Evolutionary conservation across 2,888 invertebrate species (phyloP).

Genomic region (Acleris holmiana): DNA sequence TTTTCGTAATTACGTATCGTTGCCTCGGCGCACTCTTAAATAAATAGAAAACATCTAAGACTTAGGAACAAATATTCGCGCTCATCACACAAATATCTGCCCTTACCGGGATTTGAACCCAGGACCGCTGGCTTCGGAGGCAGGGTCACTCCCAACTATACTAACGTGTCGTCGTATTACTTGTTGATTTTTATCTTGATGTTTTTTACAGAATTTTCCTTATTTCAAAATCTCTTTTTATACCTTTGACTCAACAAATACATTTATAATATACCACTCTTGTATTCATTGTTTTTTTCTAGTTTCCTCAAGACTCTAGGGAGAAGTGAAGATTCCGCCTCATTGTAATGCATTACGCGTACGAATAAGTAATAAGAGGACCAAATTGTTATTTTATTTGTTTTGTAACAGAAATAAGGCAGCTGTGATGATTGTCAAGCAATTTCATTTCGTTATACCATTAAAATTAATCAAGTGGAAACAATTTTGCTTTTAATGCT

Average conservation of each 20-base stretch:
- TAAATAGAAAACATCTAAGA: too few relatives aligned
- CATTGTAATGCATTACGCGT: conserved; percentile 41
- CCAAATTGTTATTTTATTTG: conserved; percentile 28
- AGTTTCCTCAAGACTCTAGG: conserved; percentile 21
- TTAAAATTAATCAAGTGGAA: neutral
- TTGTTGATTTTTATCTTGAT: too few relatives aligned
- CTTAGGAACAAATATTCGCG: too few relatives aligned
- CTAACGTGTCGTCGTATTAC: too few relatives aligned
- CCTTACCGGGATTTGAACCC: too few relatives aligned
- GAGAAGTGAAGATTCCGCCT: conserved; percentile 26
- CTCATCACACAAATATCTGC: too few relatives aligned
- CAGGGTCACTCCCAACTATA: too few relatives aligned
- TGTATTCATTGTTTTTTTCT: conserved; percentile 40
- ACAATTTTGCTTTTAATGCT: too few relatives aligned
- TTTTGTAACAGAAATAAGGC: conserved; percentile 3
- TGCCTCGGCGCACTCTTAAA: too few relatives aligned
- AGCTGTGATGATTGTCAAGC: conserved; percentile 6
- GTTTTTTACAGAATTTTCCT: neutral
- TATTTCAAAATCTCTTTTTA: neutral
- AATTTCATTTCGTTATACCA: neutral
- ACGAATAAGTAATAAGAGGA: conserved; percentile 26
- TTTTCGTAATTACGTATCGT: too few relatives aligned
- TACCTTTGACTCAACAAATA: conserved; percentile 8
- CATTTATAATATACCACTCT: conserved; percentile 20
- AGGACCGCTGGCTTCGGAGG: too few relatives aligned